Evolutionary conservation across 2,888 invertebrate genomes (phyloP), one percentile per base, ranked within the genome.

Genomic region (Baccha elongata): DNA sequence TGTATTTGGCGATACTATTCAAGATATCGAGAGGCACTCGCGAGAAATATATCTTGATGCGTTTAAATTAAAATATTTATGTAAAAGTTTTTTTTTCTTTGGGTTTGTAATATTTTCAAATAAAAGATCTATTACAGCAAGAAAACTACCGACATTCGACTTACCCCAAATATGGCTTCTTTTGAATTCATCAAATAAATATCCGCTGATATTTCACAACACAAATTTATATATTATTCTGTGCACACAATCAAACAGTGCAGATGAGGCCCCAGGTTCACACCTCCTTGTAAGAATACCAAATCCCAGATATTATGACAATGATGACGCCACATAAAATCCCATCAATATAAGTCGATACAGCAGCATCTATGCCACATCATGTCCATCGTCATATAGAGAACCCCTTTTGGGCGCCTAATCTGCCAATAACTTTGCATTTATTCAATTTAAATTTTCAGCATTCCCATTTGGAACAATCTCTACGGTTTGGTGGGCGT

Each of bases 361-460:
- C 11, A 64, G 64, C 48, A 50, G 64, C 55, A 37, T 65, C 62
- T 53, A 42, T 58, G 68, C 37, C 32, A 26, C 17, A 26, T n/a
- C 17, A 60, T 68, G 68, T 68, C 84, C 79, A 85, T 74, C 29
- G n/a, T n/a, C 26, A 48, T 75, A 53, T 62, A 48, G 21, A 17
- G 35, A 48, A 62, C 52, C 75, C 68, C 53, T 67, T 80, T 65
- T 58, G 60, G 44, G 0, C 11, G 44, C 46, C 75, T 67, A 72
- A 71, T 72, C 75, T 60, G 60, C 72, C 76, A 84, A 79, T 79
- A 79, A 79, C 69, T 84, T 79, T 79, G 72, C 52, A 84, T 84
- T 84, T 79, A 79, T 84, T 79, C 84, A 84, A 84, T 84, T 84
- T 78, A 65, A 79, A 84, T 84, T 79, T 69, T 84, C 84, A 84